phyloP scores from a whole-genome alignment of 2,113 vertebrate genomes.

The Prunella fulvescens region DNA sequence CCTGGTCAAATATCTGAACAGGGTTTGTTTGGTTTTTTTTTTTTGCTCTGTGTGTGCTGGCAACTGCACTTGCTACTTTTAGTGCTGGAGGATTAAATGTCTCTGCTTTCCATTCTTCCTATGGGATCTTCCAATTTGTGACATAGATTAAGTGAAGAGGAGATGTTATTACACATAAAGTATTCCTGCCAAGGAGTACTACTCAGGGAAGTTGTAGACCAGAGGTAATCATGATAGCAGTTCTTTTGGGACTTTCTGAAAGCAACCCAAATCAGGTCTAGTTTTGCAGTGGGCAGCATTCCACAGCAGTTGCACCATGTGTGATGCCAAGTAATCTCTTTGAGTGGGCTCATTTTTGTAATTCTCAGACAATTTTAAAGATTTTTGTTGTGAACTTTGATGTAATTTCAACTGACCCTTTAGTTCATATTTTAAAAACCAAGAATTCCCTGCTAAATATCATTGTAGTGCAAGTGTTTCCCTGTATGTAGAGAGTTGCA shows the following conservation, averaged over 20 bases:
- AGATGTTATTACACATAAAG: not conserved
- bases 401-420: not conserved
- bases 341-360: not conserved
- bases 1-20: not conserved
- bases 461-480: not conserved
- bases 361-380: not conserved
- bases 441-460: not conserved
- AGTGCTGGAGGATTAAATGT: not conserved
- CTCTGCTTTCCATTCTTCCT: not conserved
- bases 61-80: not conserved
- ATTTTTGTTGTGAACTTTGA: not conserved
- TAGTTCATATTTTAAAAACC: not conserved
- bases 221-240: not conserved
- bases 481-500: not conserved
- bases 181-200: not conserved
- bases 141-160: not conserved
- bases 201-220: not conserved
- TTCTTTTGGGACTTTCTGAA: not conserved
- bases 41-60: not conserved
- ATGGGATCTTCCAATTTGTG: not conserved
- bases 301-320: not conserved
- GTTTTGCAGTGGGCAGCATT: not conserved
- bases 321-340: not conserved
- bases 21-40: rapidly evolving
- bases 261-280: not conserved